Base-by-base conservation (phyloP, 2,888 invertebrate species). In the Cantharis flavilabris region DNA sequence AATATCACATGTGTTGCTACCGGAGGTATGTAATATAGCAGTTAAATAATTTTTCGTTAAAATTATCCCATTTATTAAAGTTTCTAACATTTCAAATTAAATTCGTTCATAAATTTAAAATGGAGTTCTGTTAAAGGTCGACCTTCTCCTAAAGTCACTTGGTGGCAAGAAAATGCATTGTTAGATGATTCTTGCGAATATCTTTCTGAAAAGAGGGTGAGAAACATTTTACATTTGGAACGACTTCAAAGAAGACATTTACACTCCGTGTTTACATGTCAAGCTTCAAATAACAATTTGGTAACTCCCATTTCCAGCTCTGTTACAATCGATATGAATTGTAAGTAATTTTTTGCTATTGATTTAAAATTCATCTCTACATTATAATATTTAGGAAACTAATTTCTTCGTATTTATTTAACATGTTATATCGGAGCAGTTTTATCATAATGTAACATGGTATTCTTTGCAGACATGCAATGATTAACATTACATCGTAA, bases 1-100 rank as follows among this genome's bases (percentile, higher is more conserved):
- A 93, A 94, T 86, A 93, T 97, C 81, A 94, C 94, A 82, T 97
- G 97, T 89, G 95, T 96, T 82, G 94, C 95, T 79, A 93, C 93
- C 83, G 96, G 96, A 90, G 96, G 96, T 96, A 91, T 91, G 92
- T 86, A 70, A 30, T 30, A 30, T 9, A 9, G n/a, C 65, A 67
- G 13, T 23, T 14, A 67, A 67, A 67, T 67, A n/a, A 67, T n/a
- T 67, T 67, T 67, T 67, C 23, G 20, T 67, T 67, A 23, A 67
- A 67, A 67, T 67, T 18, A 20, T 67, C 26, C 65, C 23, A n/a
- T 67, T n/a, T 67, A 11, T 23, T 26, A n/a, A 67, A n/a, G 18
- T 23, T 67, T 9, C 13, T 26, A 67, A 67, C 23, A 20, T 16
- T 67, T 67, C 23, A 67, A 67, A n/a, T 14, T n/a, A 67, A 67